These are phyloP conservation scores for Prunella fulvescens DNA, from an alignment of 2,113 vertebrate genomes.

Conservation along the genomic window DNA sequence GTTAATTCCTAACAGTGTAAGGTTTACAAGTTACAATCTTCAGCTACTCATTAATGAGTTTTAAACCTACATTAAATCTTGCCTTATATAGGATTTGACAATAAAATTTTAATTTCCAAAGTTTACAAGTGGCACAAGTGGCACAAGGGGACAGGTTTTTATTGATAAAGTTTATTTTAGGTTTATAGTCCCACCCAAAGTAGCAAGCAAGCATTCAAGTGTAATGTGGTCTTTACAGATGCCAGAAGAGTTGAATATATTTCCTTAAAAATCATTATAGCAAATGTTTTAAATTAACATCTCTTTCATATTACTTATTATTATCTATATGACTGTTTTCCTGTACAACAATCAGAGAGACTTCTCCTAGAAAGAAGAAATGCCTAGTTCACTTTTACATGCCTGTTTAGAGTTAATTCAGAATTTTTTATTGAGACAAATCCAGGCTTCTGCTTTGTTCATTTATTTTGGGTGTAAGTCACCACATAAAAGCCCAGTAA, in stretches of 20 bases:
- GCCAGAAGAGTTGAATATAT: constrained; percentile 68
- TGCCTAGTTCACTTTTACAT: not conserved
- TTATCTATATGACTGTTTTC: constrained; percentile 40
- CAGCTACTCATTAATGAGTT: not conserved
- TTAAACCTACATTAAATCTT: not conserved
- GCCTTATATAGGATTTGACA: not conserved
- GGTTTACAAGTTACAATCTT: not conserved
- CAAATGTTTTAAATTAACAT: constrained; percentile 61
- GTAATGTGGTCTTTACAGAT: constrained; percentile 73
- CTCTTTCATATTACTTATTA: constrained; percentile 22
- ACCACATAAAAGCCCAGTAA: not conserved
- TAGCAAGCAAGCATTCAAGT: constrained; percentile 58
- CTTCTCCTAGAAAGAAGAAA: not conserved
- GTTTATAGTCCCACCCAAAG: constrained; percentile 70
- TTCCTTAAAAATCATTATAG: constrained; percentile 74
- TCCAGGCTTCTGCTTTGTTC: not conserved
- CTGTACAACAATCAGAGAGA: not conserved
- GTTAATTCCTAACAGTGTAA: not conserved
- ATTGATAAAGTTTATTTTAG: constrained; percentile 80
- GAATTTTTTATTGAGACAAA: not conserved
- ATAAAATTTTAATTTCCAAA: not conserved
- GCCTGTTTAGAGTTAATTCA: not conserved
- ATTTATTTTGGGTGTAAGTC: not conserved
- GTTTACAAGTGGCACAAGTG: not conserved
- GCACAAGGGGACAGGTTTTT: constrained; percentile 10